Evolutionary conservation across 1,140 invertebrate genomes (phyloP).

Genomic region (Papilio machaon): DNA sequence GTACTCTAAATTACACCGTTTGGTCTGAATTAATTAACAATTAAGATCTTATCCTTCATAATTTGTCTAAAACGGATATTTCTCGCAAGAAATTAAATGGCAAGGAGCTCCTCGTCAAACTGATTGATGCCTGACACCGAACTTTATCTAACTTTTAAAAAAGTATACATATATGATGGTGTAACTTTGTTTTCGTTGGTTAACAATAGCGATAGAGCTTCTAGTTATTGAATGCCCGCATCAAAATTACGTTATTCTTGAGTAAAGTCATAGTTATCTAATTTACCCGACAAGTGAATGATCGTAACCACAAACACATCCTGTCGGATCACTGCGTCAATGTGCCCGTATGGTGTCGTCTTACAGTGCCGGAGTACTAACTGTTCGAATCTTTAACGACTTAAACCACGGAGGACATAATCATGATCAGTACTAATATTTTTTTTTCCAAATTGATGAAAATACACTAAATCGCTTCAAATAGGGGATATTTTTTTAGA

Average conservation of each 20-base stretch:
- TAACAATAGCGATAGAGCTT: neutral
- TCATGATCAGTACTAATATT: neutral
- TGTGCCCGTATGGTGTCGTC: slow-evolving; percentile 19
- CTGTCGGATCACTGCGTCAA: neutral
- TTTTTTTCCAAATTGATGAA: neutral
- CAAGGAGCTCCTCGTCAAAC: neutral
- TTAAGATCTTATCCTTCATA: slow-evolving; percentile 27
- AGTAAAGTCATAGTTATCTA: slow-evolving; percentile 10
- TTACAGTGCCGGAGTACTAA: neutral
- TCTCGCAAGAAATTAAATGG: neutral
- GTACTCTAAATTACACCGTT: slow-evolving; percentile 11
- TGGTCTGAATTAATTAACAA: slow-evolving; percentile 20
- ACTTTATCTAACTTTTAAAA: too few relatives aligned
- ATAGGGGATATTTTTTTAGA: neutral
- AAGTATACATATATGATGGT: too few relatives aligned
- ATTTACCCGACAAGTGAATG: slow-evolving; percentile 2
- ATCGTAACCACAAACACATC: slow-evolving; percentile 18
- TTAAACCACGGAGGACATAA: neutral
- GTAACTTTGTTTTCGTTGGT: neutral
- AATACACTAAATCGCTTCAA: too few relatives aligned
- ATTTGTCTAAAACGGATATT: neutral
- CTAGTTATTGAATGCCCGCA: slow-evolving; percentile 6
- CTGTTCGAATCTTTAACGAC: neutral
- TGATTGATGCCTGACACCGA: neutral
- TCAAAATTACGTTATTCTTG: neutral